Percentiles rank a stretch among this genome's conserved stretches.
phyloP scores from a whole-genome alignment of 2,113 vertebrate genomes.

The Thunnus thynnus region DNA sequence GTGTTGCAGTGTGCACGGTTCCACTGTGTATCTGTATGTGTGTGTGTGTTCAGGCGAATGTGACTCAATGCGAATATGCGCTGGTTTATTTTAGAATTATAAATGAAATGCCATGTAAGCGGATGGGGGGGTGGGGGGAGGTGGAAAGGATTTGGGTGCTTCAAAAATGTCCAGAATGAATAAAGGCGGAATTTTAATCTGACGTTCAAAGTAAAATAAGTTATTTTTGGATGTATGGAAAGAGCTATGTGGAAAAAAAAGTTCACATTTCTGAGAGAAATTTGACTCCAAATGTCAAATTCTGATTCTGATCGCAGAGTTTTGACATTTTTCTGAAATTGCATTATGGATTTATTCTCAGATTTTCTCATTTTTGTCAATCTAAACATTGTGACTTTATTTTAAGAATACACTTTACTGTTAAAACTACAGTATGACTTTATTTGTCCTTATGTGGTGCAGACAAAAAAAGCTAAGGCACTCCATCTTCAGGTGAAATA shows the following conservation, averaged over 20 bases:
- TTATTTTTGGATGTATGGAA: neutral
- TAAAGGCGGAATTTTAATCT: slow-evolving; percentile 7
- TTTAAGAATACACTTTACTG: too few relatives aligned
- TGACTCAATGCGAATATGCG: neutral
- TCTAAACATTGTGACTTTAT: too few relatives aligned
- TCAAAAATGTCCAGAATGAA: neutral
- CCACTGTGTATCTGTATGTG: neutral
- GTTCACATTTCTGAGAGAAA: too few relatives aligned
- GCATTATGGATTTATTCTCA: neutral
- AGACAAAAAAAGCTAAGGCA: too few relatives aligned
- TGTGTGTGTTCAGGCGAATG: slow-evolving; percentile 30
- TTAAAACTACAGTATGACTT: too few relatives aligned
- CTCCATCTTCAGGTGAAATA: too few relatives aligned
- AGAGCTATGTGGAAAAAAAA: neutral
- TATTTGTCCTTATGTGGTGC: too few relatives aligned
- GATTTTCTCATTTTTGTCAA: neutral
- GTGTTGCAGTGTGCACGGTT: neutral
- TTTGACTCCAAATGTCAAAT: neutral
- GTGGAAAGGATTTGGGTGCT: neutral
- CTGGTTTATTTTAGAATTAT: slow-evolving; percentile 44
- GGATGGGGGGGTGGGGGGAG: neutral
- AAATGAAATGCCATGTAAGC: slow-evolving; percentile 28
- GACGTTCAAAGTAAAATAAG: slow-evolving; percentile 14
- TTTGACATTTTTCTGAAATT: neutral
- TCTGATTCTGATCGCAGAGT: neutral